A percentile compares a stretch with the other conserved stretches of the same genome.
phyloP scores from a whole-genome alignment of 2,113 vertebrate species.

The Prietella phreatophila region DNA sequence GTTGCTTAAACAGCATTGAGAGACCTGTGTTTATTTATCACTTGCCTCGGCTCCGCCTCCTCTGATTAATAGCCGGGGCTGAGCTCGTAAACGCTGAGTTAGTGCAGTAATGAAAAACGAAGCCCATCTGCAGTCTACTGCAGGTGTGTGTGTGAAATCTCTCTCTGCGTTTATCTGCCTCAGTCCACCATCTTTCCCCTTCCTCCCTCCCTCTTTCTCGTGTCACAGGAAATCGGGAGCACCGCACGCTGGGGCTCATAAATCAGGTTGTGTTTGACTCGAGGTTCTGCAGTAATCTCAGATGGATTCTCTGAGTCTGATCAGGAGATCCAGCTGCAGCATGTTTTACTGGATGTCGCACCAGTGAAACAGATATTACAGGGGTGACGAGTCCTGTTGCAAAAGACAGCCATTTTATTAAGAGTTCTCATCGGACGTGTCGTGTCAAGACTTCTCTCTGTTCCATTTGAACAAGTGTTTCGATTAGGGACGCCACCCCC shows the following conservation, averaged over 20 bases:
- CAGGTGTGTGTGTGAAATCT: conserved; percentile 29
- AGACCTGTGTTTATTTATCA: conserved; percentile 35
- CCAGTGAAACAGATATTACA: background rate
- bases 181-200: conserved; percentile 10
- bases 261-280: conserved; percentile 62
- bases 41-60: background rate
- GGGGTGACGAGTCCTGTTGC: background rate
- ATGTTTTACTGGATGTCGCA: background rate
- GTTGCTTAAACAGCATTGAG: conserved; percentile 5
- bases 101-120: conserved; percentile 48
- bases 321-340: conserved; percentile 36
- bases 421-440: too few relatives aligned
- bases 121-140: conserved; percentile 31
- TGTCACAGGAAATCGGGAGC: background rate
- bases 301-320: conserved; percentile 53
- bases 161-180: conserved; percentile 13
- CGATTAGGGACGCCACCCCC: too few relatives aligned
- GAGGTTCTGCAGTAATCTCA: conserved; percentile 62
- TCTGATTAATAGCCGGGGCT: conserved; percentile 42
- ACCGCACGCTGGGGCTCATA: conserved; percentile 63
- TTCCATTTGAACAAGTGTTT: background rate
- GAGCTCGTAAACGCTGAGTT: conserved; percentile 17
- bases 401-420: background rate
- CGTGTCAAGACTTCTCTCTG: background rate
- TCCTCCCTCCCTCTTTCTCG: conserved; percentile 31